phyloP scores from a whole-genome alignment of 2,797 vertebrate genomes.

The Trematomus bernacchii region DNA sequence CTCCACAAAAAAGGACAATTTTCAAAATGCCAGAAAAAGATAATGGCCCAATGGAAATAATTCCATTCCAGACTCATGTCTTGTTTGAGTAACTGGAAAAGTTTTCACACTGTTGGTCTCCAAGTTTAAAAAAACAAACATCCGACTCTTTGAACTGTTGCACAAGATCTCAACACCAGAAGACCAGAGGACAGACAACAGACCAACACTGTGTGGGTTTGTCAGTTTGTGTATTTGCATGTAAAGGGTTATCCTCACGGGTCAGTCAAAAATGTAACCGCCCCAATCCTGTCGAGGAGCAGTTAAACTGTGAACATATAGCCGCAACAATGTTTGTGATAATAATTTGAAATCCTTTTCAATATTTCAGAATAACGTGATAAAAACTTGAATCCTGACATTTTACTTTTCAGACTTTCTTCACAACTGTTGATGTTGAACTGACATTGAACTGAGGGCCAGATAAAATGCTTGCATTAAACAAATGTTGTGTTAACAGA shows the following conservation, averaged over 20 bases:
- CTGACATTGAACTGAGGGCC: no score
- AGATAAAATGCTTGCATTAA: no score
- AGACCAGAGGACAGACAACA: conserved; percentile 33
- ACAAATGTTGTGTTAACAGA: no score
- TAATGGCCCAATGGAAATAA: background rate
- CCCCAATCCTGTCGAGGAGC: background rate
- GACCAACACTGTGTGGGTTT: conserved; percentile 31
- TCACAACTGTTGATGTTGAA: no score
- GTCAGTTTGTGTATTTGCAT: conserved; percentile 8
- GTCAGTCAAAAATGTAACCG: background rate
- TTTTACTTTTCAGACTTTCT: no score
- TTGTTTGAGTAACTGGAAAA: conserved; percentile 32
- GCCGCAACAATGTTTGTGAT: no score
- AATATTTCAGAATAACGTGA: no score
- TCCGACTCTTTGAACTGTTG: conserved; percentile 44
- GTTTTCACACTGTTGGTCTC: conserved; percentile 42
- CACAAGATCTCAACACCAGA: conserved; percentile 37
- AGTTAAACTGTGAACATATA: background rate
- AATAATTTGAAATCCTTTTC: no score
- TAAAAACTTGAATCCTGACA: no score
- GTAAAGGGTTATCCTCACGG: background rate
- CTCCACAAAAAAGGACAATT: background rate
- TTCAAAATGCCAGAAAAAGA: background rate
- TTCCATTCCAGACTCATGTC: background rate
- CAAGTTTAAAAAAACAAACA: conserved; percentile 52